These are phyloP conservation scores for Zaprionus tsacasi DNA, from an alignment of 1,140 invertebrate species.

Conservation along the genomic window DNA sequence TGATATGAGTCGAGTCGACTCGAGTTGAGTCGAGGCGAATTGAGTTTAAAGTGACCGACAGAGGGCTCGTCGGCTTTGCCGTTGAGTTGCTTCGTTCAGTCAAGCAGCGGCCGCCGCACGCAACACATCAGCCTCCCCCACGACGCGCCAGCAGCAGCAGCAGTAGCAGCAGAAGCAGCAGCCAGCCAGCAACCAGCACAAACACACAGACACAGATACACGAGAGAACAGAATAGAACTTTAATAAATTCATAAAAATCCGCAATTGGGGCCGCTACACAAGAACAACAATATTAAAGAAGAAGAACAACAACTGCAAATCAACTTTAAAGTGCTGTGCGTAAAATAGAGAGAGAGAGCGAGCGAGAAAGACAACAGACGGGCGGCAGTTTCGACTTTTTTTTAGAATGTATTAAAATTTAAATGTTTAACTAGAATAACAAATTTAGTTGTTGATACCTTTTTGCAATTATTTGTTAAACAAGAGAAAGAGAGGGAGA, in stretches of 20 bases:
- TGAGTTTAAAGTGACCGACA: constrained; percentile 8
- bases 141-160: constrained; percentile 42
- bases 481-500: constrained; percentile 9
- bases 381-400: constrained; percentile 76
- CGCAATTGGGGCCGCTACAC: background rate
- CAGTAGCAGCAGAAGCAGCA: constrained; percentile 29
- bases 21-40: constrained; percentile 8
- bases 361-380: constrained; percentile 39
- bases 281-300: constrained; percentile 34
- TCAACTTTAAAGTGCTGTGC: constrained; percentile 67
- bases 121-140: constrained; percentile 55
- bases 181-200: constrained; percentile 17
- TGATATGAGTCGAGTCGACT: constrained; percentile 8
- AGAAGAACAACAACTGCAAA: constrained; percentile 43
- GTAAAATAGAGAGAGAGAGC: constrained; percentile 26
- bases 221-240: constrained; percentile 42
- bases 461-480: constrained; percentile 81
- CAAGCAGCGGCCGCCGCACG: constrained; percentile 58
- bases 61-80: constrained; percentile 20
- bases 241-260: constrained; percentile 56
- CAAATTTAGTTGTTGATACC: constrained; percentile 83
- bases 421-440: constrained; percentile 82
- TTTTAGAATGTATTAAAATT: constrained; percentile 74
- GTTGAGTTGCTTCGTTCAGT: constrained; percentile 23
- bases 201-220: constrained; percentile 21